A percentile compares a stretch with the other conserved stretches of the same genome.
Evolutionary conservation across 2,888 invertebrate species (phyloP).

Genomic region (Megalurothrips usitatus): DNA sequence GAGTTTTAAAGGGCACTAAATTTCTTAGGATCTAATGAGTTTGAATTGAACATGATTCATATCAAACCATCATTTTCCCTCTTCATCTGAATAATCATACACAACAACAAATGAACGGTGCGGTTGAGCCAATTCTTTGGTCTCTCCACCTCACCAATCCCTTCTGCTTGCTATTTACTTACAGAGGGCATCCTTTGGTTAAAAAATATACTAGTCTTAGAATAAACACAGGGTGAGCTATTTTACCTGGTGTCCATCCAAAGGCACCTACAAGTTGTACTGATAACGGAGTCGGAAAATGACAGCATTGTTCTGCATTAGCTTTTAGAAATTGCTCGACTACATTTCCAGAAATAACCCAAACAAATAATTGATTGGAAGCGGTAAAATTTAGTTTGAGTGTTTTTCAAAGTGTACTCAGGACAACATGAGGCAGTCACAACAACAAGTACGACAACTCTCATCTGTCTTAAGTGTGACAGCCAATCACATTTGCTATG

Average conservation of each 20-base stretch:
- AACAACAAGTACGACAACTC: too few relatives aligned
- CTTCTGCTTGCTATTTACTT: neutral
- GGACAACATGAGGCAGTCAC: too few relatives aligned
- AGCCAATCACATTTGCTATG: too few relatives aligned
- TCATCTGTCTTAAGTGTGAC: too few relatives aligned
- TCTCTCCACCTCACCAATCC: neutral
- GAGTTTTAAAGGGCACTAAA: neutral
- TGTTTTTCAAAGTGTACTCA: too few relatives aligned
- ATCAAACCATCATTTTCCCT: neutral
- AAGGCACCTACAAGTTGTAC: neutral
- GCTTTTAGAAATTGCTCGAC: neutral
- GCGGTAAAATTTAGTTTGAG: too few relatives aligned
- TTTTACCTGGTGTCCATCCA: neutral
- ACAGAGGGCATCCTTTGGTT: conserved; percentile 24
- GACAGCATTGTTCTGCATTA: neutral
- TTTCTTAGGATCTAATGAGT: neutral
- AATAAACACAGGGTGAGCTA: neutral
- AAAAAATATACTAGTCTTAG: neutral
- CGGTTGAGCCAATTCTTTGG: conserved; percentile 22
- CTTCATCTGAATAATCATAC: neutral
- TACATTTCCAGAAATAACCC: neutral
- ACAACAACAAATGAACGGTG: neutral
- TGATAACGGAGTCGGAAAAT: neutral
- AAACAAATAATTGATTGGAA: neutral
- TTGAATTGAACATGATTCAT: neutral